A percentile compares a stretch with the other conserved stretches of the same genome.
These are phyloP conservation scores for Phrynocephalus versicolor DNA, from an alignment of 2,113 vertebrate species.

Conservation along the genomic window DNA sequence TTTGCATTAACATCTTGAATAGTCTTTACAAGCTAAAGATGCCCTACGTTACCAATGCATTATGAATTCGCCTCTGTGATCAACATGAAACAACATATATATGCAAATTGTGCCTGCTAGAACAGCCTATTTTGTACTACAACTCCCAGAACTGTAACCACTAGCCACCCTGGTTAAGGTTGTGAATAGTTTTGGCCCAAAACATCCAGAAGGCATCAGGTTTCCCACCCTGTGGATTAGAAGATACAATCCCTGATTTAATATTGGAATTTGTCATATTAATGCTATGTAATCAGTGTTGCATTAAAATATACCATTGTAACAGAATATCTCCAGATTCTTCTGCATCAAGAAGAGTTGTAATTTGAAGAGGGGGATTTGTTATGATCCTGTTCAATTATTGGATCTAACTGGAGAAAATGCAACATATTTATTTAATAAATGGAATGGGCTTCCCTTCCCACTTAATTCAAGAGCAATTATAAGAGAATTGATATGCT, in stretches of 20 bases:
- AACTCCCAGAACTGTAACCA: neutral
- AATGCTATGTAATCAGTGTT: neutral
- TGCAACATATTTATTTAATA: conserved; percentile 58
- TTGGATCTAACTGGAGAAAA: conserved; percentile 22
- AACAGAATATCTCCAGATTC: neutral
- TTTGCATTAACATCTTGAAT: neutral
- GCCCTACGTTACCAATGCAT: no score
- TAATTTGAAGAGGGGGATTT: conserved; percentile 13
- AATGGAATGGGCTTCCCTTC: conserved; percentile 47
- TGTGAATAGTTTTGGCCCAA: neutral
- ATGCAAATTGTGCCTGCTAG: neutral
- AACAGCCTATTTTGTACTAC: neutral
- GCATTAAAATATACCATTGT: neutral
- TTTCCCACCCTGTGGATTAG: neutral
- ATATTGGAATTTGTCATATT: neutral
- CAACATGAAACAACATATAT: neutral
- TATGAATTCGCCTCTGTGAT: neutral
- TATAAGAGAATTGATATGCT: conserved; percentile 56
- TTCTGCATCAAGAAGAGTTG: neutral
- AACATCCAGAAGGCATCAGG: neutral
- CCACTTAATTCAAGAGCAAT: conserved; percentile 51
- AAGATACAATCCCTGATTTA: neutral
- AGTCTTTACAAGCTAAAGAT: neutral
- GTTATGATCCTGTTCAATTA: conserved; percentile 43
- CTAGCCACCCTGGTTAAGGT: neutral